These are phyloP conservation scores for Verasper variegatus DNA, from an alignment of 2,113 vertebrate genomes.

Conservation along the genomic window DNA sequence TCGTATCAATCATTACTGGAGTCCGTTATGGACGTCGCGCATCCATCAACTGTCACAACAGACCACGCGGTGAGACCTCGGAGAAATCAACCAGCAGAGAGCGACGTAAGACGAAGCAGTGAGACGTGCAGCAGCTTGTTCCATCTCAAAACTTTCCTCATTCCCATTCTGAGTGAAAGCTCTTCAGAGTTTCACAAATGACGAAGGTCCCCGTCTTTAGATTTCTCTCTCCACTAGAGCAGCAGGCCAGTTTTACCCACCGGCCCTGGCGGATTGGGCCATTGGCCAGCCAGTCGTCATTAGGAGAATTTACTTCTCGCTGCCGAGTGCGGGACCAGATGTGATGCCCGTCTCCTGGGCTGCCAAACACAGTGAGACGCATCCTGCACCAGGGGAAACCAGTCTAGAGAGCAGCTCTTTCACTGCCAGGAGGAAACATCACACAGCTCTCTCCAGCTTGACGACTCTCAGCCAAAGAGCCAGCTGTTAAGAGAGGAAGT, in stretches of 20 bases:
- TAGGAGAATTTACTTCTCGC: conserved; percentile 55
- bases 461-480: conserved; percentile 63
- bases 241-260: conserved; percentile 42
- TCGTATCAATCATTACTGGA: conserved; percentile 6
- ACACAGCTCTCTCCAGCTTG: conserved; percentile 53
- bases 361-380: conserved; percentile 58
- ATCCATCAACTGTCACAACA: not conserved
- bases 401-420: conserved; percentile 53
- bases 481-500: conserved; percentile 64
- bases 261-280: conserved; percentile 12
- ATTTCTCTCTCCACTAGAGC: conserved; percentile 54
- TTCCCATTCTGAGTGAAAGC: conserved; percentile 30
- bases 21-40: not conserved
- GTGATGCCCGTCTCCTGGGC: conserved; percentile 59
- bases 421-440: conserved; percentile 61
- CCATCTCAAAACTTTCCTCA: not conserved
- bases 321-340: conserved; percentile 61
- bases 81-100: conserved; percentile 10
- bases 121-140: not conserved
- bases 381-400: conserved; percentile 31
- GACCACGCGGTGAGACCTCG: conserved; percentile 17
- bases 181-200: conserved; percentile 42
- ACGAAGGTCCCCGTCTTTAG: conserved; percentile 28
- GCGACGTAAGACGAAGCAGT: not conserved
- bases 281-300: conserved; percentile 52